Evolutionary conservation across 2,888 invertebrate genomes (phyloP).

Genomic region (Papilio demoleus): DNA sequence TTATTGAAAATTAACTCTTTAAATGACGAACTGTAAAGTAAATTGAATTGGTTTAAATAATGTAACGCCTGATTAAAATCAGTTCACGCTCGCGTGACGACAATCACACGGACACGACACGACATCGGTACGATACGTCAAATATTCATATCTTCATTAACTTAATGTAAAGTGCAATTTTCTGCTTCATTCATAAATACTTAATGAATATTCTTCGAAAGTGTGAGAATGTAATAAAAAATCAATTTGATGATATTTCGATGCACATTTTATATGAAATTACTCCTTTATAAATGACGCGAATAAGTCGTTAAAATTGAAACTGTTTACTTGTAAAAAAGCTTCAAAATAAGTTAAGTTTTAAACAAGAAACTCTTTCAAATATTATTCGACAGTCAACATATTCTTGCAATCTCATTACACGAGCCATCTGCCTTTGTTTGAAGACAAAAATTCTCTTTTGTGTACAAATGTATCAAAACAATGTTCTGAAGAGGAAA

Average conservation of each 20-base stretch:
- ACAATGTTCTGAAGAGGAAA: too few species aligned
- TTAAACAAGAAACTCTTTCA: too few species aligned
- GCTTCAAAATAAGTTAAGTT: too few species aligned
- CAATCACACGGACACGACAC: slow-evolving; percentile 49
- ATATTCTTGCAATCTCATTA: too few species aligned
- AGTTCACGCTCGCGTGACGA: slow-evolving; percentile 51
- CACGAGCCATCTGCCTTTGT: too few species aligned
- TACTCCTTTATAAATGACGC: background rate
- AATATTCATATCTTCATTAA: slow-evolving; percentile 33
- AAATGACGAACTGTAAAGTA: slow-evolving; percentile 25
- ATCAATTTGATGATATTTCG: background rate
- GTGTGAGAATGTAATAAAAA: background rate
- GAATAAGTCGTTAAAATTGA: too few species aligned
- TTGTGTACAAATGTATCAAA: too few species aligned
- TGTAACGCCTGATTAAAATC: slow-evolving; percentile 47
- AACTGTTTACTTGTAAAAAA: too few species aligned
- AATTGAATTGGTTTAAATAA: slow-evolving; percentile 47
- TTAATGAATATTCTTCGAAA: background rate
- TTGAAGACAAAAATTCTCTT: too few species aligned
- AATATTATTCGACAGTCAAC: too few species aligned
- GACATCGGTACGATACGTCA: slow-evolving; percentile 23
- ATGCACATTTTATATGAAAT: background rate
- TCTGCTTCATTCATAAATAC: slow-evolving; percentile 1
- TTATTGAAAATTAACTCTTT: slow-evolving; percentile 17
- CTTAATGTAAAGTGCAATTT: slow-evolving; percentile 26